Evolutionary conservation across 2,797 vertebrate species (phyloP).

Genomic region (Kryptopterus vitreolus): DNA sequence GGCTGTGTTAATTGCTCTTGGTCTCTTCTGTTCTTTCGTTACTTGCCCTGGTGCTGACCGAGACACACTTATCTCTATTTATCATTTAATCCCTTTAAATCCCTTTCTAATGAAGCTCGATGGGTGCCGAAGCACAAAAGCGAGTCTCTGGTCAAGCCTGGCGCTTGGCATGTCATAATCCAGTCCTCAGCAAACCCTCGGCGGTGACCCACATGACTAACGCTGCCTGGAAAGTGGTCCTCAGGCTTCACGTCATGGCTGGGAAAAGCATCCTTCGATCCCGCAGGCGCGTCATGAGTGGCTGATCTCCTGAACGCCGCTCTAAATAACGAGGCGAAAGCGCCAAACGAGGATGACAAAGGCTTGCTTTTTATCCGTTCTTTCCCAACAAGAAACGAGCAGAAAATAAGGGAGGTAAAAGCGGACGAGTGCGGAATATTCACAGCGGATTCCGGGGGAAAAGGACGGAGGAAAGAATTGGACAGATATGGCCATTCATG

Average conservation of each 20-base stretch:
- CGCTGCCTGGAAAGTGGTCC: slow-evolving; percentile 23
- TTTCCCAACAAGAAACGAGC: too few relatives aligned
- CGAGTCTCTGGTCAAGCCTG: not conserved
- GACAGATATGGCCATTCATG: slow-evolving; percentile 12
- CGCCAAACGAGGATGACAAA: not conserved
- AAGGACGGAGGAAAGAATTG: not conserved
- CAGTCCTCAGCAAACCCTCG: not conserved
- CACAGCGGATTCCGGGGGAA: not conserved
- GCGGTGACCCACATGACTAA: not conserved
- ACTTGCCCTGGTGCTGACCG: not conserved
- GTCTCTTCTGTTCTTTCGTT: not conserved
- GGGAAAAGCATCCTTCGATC: slow-evolving; percentile 68
- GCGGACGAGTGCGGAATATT: slow-evolving; percentile 41
- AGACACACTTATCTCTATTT: slow-evolving; percentile 1
- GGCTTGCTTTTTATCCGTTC: too few relatives aligned
- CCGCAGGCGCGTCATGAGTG: slow-evolving; percentile 58
- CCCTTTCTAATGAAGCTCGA: not conserved
- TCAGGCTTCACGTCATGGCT: slow-evolving; percentile 54
- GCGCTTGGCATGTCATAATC: not conserved
- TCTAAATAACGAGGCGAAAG: slow-evolving; percentile 71
- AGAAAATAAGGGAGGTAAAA: slow-evolving; percentile 61
- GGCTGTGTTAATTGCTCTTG: not conserved
- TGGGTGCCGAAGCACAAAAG: not conserved
- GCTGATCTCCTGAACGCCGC: slow-evolving; percentile 58
- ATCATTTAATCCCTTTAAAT: slow-evolving; percentile 11